Evolutionary conservation across 2,888 invertebrate genomes (phyloP).

Genomic region (Esperia sulphurella): DNA sequence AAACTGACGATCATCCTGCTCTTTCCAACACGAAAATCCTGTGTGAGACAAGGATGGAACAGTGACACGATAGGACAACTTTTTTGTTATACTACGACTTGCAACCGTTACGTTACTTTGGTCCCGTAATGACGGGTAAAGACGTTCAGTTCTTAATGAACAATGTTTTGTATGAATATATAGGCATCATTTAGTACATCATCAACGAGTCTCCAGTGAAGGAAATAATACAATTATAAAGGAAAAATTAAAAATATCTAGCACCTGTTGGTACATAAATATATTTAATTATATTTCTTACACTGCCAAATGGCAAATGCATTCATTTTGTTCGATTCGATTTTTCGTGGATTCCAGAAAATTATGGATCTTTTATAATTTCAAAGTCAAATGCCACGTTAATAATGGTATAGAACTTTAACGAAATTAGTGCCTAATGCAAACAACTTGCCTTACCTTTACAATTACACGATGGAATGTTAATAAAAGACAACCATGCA

Average conservation of each 20-base stretch:
- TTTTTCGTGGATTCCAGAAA: too few relatives aligned
- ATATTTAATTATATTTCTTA: too few relatives aligned
- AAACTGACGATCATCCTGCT: constrained; percentile 58
- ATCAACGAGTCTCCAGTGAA: neutral
- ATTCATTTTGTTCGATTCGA: too few relatives aligned
- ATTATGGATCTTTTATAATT: too few relatives aligned
- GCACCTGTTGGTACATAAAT: too few relatives aligned
- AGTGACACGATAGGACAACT: constrained; percentile 51
- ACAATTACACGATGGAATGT: constrained; percentile 6
- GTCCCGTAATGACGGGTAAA: constrained; percentile 58
- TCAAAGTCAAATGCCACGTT: too few relatives aligned
- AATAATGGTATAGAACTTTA: neutral
- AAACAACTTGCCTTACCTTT: neutral
- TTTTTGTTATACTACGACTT: constrained; percentile 68
- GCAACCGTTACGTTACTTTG: constrained; percentile 65
- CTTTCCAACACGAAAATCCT: constrained; percentile 39
- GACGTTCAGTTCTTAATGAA: constrained; percentile 33
- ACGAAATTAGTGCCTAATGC: neutral
- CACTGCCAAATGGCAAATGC: too few relatives aligned
- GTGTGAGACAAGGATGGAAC: constrained; percentile 55
- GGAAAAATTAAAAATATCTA: neutral
- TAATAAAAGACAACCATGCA: constrained; percentile 23
- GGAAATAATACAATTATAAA: too few relatives aligned
- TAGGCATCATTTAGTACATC: too few relatives aligned
- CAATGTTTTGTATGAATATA: neutral